A percentile compares a stretch with the other conserved stretches of the same genome.
phyloP scores from a whole-genome alignment of 2,113 vertebrate genomes.

The Zingel zingel region DNA sequence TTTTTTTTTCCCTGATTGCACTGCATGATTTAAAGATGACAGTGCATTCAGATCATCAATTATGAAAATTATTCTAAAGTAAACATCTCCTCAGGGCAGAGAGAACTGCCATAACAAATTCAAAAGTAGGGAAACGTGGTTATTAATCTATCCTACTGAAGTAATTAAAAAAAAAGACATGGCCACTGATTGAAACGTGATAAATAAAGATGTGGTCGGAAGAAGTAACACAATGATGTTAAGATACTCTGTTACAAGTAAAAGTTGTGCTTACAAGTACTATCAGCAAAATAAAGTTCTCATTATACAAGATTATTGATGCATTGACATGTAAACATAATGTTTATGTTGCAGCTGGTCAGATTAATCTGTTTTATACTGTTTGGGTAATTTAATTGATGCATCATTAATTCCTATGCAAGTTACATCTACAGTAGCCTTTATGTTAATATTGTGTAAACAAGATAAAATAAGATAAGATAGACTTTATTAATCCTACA shows the following conservation, averaged over 20 bases:
- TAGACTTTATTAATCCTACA: too few species aligned
- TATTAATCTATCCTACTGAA: background rate
- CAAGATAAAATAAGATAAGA: background rate
- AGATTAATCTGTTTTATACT: background rate
- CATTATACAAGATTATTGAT: background rate
- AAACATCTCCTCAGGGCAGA: background rate
- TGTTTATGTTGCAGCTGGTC: background rate
- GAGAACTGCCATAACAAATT: background rate
- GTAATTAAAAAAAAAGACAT: background rate
- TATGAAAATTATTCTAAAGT: background rate
- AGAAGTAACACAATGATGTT: background rate
- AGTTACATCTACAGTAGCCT: background rate
- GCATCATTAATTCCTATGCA: background rate
- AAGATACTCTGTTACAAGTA: too few species aligned
- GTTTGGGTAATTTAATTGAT: background rate
- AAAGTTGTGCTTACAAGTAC: background rate
- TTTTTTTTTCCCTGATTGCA: background rate
- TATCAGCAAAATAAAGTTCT: background rate
- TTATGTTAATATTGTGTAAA: background rate
- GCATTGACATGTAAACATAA: background rate
- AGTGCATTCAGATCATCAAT: background rate
- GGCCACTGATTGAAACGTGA: background rate
- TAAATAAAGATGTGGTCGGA: background rate
- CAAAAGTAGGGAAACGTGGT: background rate
- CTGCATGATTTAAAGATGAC: background rate